Base-by-base conservation (phyloP, 2,113 vertebrate genomes). In the Hypocryptadius cinnamomeus region DNA sequence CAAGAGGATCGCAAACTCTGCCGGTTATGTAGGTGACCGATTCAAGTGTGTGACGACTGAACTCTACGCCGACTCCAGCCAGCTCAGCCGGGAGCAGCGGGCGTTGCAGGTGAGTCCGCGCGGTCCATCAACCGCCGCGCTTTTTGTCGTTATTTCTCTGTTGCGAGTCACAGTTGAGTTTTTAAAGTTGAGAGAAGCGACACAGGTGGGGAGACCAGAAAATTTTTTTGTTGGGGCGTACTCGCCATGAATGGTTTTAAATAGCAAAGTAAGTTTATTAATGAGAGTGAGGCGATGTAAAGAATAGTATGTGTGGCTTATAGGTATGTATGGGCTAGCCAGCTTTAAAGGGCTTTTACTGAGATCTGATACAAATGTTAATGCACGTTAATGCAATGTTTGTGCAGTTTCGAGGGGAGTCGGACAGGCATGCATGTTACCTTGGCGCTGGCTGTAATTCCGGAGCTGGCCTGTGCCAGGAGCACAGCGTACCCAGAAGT, bases 11-110 rank as follows among this genome's bases (percentile, higher is more conserved):
- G 99, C 99, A 35, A 99, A 99, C 97, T 99, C 99, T 31, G 98
- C 99, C 1, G 99, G 99, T 98, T 99, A 99, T 11, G 99, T 99
- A 97, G 99, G 99, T 85, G 99, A 99, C 96, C 98, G 99, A 84
- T 99, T 99, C 98, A 99, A 99, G 97, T 99, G 98, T 71, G 98
- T 99, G 97, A 99, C 99, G 39, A 99, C 99, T 0, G 99, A 99
- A 94, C 98, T 99, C 94, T 99, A 99, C 6, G 99, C 99, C 2
- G 99, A 99, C 96, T 99, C 99, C 94, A 99, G 99, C 98, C 99
- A 99, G 97, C 98, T 99, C 93, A 99, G 99, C 97, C 98, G 99
- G 69, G 99, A 99, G 96, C 99, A 99, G 97, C 98, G 99, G 82
- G 99, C 99, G 4, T 92, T 99, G 94, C 99, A 99, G 99, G 99